Conservation (phyloP, 2,797 vertebrate species). For the Corythornis leucogaster region DNA sequence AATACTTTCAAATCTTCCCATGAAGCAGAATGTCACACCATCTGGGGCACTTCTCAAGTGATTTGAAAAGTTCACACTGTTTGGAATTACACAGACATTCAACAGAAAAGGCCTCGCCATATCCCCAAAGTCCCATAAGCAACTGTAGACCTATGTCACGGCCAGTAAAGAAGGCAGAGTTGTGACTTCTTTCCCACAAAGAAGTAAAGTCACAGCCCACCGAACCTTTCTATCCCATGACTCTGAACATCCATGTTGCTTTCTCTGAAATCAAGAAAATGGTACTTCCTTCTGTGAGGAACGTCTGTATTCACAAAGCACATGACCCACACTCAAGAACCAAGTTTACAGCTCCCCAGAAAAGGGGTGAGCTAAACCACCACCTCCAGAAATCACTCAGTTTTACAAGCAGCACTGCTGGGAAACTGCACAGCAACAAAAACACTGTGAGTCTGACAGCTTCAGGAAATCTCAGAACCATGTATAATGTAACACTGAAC, state of each 20-base stretch:
- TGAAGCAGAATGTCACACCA: conserved; percentile 77
- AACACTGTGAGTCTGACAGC: neutral
- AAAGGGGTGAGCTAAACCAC: neutral
- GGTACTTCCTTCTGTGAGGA: neutral
- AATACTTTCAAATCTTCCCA: conserved; percentile 72
- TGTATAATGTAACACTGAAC: neutral
- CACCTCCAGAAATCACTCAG: neutral
- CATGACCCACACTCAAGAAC: neutral
- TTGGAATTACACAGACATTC: conserved; percentile 75
- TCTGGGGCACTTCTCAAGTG: conserved; percentile 76
- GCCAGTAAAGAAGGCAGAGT: conserved; percentile 54
- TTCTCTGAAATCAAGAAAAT: neutral
- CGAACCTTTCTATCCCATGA: conserved; percentile 20
- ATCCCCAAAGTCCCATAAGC: conserved; percentile 71
- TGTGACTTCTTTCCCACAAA: conserved; percentile 50
- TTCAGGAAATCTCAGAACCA: neutral
- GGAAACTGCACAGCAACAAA: neutral
- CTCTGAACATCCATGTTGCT: conserved; percentile 1
- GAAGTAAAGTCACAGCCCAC: conserved; percentile 54
- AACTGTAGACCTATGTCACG: conserved; percentile 64
- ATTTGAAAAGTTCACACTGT: conserved; percentile 72
- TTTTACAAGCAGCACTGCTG: neutral
- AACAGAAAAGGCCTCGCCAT: conserved; percentile 71
- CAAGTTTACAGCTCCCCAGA: neutral
- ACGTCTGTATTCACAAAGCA: neutral